A percentile compares a stretch with the other conserved stretches of the same genome.
phyloP scores from a whole-genome alignment of 2,797 vertebrate genomes.

The Molothrus ater region DNA sequence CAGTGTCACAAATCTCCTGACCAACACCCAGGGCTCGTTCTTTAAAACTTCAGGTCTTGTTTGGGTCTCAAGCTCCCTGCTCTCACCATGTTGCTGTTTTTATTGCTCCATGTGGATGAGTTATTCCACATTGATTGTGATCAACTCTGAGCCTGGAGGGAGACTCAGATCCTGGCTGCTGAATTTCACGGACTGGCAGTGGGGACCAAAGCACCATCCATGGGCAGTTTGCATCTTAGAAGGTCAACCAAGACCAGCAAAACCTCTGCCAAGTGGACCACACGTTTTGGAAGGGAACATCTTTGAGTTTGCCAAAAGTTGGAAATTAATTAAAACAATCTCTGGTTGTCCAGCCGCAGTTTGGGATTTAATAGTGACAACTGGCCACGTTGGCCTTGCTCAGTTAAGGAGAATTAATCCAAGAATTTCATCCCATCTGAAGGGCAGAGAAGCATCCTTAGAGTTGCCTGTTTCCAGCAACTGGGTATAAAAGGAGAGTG shows the following conservation, averaged over 20 bases:
- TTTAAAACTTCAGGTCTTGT: neutral
- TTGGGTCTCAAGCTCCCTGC: neutral
- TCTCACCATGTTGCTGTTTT: neutral
- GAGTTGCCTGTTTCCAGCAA: neutral
- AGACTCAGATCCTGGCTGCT: neutral
- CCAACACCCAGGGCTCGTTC: neutral
- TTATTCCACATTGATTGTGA: neutral
- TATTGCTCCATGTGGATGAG: neutral
- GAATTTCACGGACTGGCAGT: accelerated
- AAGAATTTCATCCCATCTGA: neutral
- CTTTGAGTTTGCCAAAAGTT: neutral
- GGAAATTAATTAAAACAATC: neutral
- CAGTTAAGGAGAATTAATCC: neutral
- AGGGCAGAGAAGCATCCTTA: neutral
- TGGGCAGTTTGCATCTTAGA: neutral
- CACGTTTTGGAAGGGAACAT: accelerated
- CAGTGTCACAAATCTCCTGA: neutral
- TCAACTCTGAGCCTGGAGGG: neutral
- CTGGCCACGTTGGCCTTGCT: accelerated
- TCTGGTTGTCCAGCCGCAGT: neutral
- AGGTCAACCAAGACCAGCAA: neutral
- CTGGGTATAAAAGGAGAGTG: neutral
- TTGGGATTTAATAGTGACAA: neutral
- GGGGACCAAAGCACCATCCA: neutral
- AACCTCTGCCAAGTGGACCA: neutral